Base-by-base conservation (phyloP, 2,888 invertebrate genomes). In the Trachelus iudaicus region DNA sequence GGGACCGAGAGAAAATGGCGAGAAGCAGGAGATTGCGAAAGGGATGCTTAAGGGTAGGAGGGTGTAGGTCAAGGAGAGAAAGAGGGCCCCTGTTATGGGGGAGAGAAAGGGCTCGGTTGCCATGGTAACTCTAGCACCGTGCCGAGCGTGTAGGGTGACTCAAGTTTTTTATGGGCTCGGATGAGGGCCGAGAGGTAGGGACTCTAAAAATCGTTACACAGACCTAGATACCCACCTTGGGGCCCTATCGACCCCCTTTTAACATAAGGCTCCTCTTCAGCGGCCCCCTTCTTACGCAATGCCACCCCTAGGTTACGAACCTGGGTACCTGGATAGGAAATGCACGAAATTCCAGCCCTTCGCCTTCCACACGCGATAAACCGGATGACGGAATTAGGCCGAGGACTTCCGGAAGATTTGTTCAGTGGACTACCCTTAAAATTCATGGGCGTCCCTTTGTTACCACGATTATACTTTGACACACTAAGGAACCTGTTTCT, bases 141-240 rank as follows among this genome's bases (percentile, higher is more conserved):
- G 82, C 81, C 86, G 80, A 83, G 84, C 84, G 56, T 23, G 84
- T 87, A 85, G 88, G 89, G 88, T 88, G 85, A 85, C 85, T 88
- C 85, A 85, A 86, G 86, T 86, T 88, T 87, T 88, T 88, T 87
- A 87, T 85, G 87, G 56, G 84, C 83, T 85, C 85, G 87, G 86
- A 87, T 86, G 88, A 88, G 88, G 86, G 84, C 87, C 84, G 86
- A 84, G 86, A 86, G 87, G 89, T 87, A 81, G 87, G 75, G 83
- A 83, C 86, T 88, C 87, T 87, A 87, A 89, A 89, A 89, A 89
- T 89, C 89, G 89, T 89, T 89, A 89, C 89, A 89, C 88, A 89
- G 88, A 89, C 89, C 89, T 85, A 89, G 87, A 88, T 88, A 88
- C 84, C 77, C 83, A 79, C 79, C 77, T 56, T 9, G 56, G 82